Percentiles rank a stretch among this genome's conserved stretches.
Conservation (phyloP, 1,140 invertebrate species). For the Procambarus clarkii region DNA sequence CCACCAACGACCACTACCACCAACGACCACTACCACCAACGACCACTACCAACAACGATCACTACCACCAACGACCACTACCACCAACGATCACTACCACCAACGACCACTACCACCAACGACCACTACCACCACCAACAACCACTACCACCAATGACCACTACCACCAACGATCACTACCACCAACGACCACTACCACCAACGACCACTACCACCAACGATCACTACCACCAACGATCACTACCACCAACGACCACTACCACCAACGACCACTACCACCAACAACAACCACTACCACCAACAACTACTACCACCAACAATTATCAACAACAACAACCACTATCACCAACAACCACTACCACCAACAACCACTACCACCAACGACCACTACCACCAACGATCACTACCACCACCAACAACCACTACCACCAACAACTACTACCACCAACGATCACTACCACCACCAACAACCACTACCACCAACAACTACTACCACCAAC, state of each 20-base stretch:
- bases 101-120: no score
- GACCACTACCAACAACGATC: neutral
- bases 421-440: conserved; percentile 13
- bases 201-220: conserved; percentile 1
- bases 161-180: neutral
- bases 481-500: conserved; percentile 9
- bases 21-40: conserved; percentile 7
- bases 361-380: no score
- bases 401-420: no score
- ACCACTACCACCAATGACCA: no score
- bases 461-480: no score
- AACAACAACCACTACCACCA: no score
- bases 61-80: conserved; percentile 1
- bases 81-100: neutral
- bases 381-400: neutral
- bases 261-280: neutral
- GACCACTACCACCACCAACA: no score
- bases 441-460: conserved; percentile 9
- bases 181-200: conserved; percentile 2
- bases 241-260: no score
- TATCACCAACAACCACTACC: no score
- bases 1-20: conserved; percentile 7
- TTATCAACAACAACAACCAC: no score
- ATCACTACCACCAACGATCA: no score
- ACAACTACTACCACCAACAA: no score